Evolutionary conservation across 2,888 invertebrate species (phyloP), one percentile per base, ranked within the genome.

Genomic region (Parasteatoda lunata): DNA sequence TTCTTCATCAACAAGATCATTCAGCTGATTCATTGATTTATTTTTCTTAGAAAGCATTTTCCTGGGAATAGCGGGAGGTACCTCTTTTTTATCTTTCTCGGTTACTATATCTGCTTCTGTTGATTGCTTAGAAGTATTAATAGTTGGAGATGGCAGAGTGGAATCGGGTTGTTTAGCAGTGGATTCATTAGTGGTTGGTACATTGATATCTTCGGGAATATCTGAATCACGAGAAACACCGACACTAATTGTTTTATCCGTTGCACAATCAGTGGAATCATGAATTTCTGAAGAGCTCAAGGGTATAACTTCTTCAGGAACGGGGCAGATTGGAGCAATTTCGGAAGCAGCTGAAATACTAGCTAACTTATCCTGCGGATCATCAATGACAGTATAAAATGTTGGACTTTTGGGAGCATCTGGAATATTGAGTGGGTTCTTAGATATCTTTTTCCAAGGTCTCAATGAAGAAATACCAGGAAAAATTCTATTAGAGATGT

Each of bases 281-380:
- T 47, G 15, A 1, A 49, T 51, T 49, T 9, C 30, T 1, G 73
- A n/a, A 8, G 64, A 1, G 48, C 54, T 49, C 7, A 86, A 54
- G 48, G 80, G 85, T 45, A 86, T 86, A 52, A 86, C 80, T 80
- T 86, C 85, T 80, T 86, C 85, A 9, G 85, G 85, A 3, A 86
- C 66, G 30, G 85, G 85, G 59, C 85, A 86, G 45, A 49, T 52
- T 13, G 66, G 45, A 4, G 70, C 5, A 3, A 66, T 64, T 54
- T 76, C 70, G 11, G 30, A 30, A 30, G 45, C 3, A 5, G 15
- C 15, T 30, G 54, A 45, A 15, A 47, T 48, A 30, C 5, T 15
- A 13, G 54, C 51, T n/a, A 49, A 9, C 15, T 48, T 9, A 52
- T 65, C 1, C 45, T 48, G 48, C 11, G 48, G 45, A 30, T 68